Evolutionary conservation across 2,113 vertebrate species (phyloP).

Genomic region (Taurulus bubalis): DNA sequence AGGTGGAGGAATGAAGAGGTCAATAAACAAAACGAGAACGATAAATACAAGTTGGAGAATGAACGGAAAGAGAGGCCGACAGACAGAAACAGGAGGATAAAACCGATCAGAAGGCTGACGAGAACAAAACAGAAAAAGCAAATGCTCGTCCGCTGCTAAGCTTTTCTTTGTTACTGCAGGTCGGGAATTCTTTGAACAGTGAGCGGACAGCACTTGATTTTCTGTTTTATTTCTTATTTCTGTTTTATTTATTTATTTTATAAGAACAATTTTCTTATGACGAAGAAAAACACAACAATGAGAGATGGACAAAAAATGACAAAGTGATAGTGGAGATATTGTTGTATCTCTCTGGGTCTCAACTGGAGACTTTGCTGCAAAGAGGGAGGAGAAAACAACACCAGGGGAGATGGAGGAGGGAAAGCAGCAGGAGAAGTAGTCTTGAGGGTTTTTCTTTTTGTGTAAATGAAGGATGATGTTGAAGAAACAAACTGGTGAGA

Average conservation of each 20-base stretch:
- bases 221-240: too few relatives aligned
- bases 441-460: neutral
- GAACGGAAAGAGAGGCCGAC: constrained; percentile 22
- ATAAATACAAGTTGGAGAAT: constrained; percentile 19
- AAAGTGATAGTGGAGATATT: constrained; percentile 47
- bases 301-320: constrained; percentile 4
- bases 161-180: constrained; percentile 9
- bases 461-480: constrained; percentile 29
- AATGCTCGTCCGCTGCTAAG: constrained; percentile 46
- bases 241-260: too few relatives aligned
- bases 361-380: constrained; percentile 81
- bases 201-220: constrained; percentile 61
- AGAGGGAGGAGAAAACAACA: constrained; percentile 49
- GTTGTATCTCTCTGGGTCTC: constrained; percentile 67
- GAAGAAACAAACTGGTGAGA: constrained; percentile 29
- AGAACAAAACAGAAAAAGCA: constrained; percentile 59
- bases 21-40: constrained; percentile 14
- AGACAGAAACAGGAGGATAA: constrained; percentile 22
- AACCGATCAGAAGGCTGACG: neutral
- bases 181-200: constrained; percentile 28
- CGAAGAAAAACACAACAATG: constrained; percentile 11
- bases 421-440: constrained; percentile 6
- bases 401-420: neutral
- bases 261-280: constrained; percentile 9
- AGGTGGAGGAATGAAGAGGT: constrained; percentile 26